Conservation (phyloP, 2,888 invertebrate species). For the Dicranocentrus wangi region DNA sequence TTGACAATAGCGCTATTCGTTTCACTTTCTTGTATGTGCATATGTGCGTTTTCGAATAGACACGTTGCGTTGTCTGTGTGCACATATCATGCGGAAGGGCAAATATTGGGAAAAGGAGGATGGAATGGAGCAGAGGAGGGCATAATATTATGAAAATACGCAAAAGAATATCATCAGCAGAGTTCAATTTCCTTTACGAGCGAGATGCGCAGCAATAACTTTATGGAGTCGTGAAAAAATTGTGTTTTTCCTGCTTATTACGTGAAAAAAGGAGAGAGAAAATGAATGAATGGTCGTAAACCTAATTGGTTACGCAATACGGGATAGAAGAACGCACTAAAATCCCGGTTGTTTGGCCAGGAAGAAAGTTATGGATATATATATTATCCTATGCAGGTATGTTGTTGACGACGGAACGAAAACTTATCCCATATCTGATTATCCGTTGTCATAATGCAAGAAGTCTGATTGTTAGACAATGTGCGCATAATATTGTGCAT, state of each 20-base stretch:
- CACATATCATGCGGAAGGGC: background rate
- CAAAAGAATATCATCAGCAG: background rate
- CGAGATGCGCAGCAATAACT: background rate
- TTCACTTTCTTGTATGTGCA: background rate
- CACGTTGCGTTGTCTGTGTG: background rate
- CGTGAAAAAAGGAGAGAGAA: background rate
- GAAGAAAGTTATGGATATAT: too few relatives aligned
- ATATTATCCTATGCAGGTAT: too few relatives aligned
- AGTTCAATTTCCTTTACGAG: constrained; percentile 18
- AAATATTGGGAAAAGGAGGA: constrained; percentile 4
- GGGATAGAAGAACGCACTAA: constrained; percentile 21
- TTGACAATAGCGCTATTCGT: constrained; percentile 4
- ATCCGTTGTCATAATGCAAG: too few relatives aligned
- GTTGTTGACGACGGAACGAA: too few relatives aligned
- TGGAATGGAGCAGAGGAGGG: background rate
- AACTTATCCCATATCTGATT: too few relatives aligned
- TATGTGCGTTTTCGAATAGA: background rate
- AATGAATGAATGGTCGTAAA: constrained; percentile 37
- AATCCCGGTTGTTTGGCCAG: background rate
- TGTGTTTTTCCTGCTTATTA: background rate
- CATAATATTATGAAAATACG: background rate
- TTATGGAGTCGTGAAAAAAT: background rate
- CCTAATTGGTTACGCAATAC: constrained; percentile 45
- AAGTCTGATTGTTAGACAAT: too few relatives aligned
- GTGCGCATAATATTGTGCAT: too few relatives aligned